Evolutionary conservation across 35 echinoderm and acorn worm genomes (phyloP).

Genomic region (Apostichopus parvimensis): DNA sequence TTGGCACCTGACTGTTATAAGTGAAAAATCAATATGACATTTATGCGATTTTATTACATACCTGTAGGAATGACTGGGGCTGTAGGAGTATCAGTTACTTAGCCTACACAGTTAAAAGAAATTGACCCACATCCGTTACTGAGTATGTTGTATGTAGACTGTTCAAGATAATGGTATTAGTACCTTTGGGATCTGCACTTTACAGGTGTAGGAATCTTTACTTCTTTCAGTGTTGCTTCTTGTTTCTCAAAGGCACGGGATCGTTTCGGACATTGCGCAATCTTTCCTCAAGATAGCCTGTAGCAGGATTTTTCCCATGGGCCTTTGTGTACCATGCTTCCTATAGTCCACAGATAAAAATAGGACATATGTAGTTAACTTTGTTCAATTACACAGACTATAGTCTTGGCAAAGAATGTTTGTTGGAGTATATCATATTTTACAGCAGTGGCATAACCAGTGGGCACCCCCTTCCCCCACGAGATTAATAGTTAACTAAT

Average conservation of each 20-base stretch:
- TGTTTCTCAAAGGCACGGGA: neutral
- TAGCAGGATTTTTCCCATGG: too few species aligned
- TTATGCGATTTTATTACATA: neutral
- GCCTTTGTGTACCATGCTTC: slow-evolving; percentile 34
- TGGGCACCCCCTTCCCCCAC: too few species aligned
- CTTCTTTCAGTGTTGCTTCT: neutral
- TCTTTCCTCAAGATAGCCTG: neutral
- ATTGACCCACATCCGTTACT: too few species aligned
- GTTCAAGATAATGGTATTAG: too few species aligned
- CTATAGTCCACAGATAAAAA: neutral
- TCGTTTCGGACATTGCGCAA: slow-evolving; percentile 27
- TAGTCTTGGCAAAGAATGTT: too few species aligned
- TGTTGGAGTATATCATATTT: too few species aligned
- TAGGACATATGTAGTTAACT: too few species aligned
- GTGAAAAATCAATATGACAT: neutral
- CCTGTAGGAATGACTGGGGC: neutral
- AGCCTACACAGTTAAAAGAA: neutral
- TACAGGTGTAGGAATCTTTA: neutral
- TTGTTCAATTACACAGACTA: too few species aligned
- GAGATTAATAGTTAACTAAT: too few species aligned
- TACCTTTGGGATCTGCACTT: neutral
- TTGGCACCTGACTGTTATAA: neutral
- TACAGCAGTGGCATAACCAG: too few species aligned
- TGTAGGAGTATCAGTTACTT: too few species aligned
- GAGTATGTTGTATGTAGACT: too few species aligned